Evolutionary conservation across 2,797 vertebrate genomes (phyloP).

Genomic region (Muscicapa comitata): DNA sequence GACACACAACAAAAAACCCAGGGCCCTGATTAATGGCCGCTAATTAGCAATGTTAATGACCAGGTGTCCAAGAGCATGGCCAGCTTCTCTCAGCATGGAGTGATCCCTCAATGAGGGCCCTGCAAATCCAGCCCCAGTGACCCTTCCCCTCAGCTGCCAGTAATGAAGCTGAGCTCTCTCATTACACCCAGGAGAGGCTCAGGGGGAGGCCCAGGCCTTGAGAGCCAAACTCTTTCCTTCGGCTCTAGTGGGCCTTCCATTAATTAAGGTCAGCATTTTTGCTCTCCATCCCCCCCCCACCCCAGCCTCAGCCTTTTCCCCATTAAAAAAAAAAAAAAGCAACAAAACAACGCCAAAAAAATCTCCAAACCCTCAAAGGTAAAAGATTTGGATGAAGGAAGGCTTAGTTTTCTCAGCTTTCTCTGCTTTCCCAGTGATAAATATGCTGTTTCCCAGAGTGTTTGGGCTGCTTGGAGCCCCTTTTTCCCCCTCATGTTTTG

Average conservation of each 20-base stretch:
- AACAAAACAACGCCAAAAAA: slow-evolving; percentile 17
- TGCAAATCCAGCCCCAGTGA: slow-evolving; percentile 91
- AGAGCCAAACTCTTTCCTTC: slow-evolving; percentile 80
- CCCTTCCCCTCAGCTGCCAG: slow-evolving; percentile 87
- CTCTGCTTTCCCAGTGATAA: neutral
- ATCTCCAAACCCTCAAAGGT: slow-evolving; percentile 54
- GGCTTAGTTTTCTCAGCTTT: slow-evolving; percentile 22
- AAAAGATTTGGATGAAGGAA: slow-evolving; percentile 29
- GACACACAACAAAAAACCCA: slow-evolving; percentile 78
- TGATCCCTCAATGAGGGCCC: slow-evolving; percentile 87
- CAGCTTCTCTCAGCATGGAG: slow-evolving; percentile 93
- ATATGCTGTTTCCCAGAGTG: neutral
- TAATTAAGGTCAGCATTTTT: slow-evolving; percentile 90
- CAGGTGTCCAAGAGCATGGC: slow-evolving; percentile 97
- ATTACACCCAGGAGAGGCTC: slow-evolving; percentile 83
- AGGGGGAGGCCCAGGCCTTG: slow-evolving; percentile 77
- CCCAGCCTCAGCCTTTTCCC: neutral
- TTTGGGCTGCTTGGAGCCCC: accelerated
- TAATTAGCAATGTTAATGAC: slow-evolving; percentile 99
- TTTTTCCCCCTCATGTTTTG: accelerated
- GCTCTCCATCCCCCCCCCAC: neutral
- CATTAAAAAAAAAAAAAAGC: neutral
- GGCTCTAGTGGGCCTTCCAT: slow-evolving; percentile 82
- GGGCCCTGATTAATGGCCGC: slow-evolving; percentile 96
- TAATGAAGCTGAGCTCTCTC: slow-evolving; percentile 81